Percentiles rank a stretch among this genome's conserved stretches.
Conservation (phyloP, 2,113 vertebrate genomes). For the Rhynchopsitta pachyrhyncha region DNA sequence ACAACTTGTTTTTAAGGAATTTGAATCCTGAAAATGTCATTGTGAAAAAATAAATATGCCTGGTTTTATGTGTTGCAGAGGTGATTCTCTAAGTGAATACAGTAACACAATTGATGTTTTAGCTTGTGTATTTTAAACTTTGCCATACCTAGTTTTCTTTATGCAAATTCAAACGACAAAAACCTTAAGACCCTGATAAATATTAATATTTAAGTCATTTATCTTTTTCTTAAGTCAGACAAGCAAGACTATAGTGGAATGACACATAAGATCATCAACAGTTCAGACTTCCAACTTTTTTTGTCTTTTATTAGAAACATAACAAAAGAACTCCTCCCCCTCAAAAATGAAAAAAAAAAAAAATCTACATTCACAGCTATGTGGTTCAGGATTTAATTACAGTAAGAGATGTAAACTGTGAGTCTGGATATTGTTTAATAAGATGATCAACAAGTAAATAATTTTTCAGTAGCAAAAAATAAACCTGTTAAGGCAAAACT, state of each 20-base stretch:
- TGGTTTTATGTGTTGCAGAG: slow-evolving; percentile 20
- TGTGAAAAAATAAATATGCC: slow-evolving; percentile 57
- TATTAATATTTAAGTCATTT: neutral
- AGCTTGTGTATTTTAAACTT: neutral
- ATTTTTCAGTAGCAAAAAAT: neutral
- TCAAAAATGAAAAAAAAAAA: neutral
- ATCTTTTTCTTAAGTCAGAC: neutral
- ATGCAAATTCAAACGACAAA: neutral
- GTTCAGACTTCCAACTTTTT: neutral
- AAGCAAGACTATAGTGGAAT: neutral
- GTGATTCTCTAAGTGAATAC: neutral
- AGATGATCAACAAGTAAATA: neutral
- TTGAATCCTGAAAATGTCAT: slow-evolving; percentile 39
- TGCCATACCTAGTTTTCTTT: neutral
- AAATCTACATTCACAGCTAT: neutral
- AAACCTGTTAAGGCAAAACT: neutral
- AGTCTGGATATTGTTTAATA: neutral
- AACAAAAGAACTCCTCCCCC: neutral
- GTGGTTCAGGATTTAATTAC: neutral
- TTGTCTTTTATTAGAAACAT: neutral
- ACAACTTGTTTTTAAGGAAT: slow-evolving; percentile 33
- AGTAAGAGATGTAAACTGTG: neutral
- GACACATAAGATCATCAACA: neutral
- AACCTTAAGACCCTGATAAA: neutral
- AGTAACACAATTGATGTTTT: neutral